A percentile compares a stretch with the other conserved stretches of the same genome.
Conservation (phyloP, 2,888 invertebrate genomes). For the Spodoptera exigua region DNA sequence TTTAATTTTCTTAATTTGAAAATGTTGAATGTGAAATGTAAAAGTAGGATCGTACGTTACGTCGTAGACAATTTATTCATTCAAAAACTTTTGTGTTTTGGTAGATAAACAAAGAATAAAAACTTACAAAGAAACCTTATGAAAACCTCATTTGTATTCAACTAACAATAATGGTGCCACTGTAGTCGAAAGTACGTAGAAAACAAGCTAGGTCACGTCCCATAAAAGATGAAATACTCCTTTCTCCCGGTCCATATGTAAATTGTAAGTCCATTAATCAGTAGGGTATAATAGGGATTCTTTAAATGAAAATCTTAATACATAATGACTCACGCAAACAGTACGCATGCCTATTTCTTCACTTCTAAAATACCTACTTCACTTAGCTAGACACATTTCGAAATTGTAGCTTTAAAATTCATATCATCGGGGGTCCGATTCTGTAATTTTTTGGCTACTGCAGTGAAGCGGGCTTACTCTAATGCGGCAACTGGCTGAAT, state of each 20-base stretch:
- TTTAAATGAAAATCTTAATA: slow-evolving; percentile 35
- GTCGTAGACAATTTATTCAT: slow-evolving; percentile 40
- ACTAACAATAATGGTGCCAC: slow-evolving; percentile 48
- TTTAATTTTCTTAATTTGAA: slow-evolving; percentile 60
- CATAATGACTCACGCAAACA: slow-evolving; percentile 34
- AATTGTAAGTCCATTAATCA: slow-evolving; percentile 41
- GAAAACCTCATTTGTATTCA: slow-evolving; percentile 44
- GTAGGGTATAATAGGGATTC: slow-evolving; percentile 29
- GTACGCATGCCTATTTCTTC: slow-evolving; percentile 50
- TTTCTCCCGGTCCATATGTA: slow-evolving; percentile 24
- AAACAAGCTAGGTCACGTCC: slow-evolving; percentile 32
- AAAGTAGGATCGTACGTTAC: slow-evolving; percentile 48
- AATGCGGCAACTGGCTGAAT: slow-evolving; percentile 7
- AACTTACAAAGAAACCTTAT: slow-evolving; percentile 12
- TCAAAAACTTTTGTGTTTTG: slow-evolving; percentile 16
- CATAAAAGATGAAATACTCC: slow-evolving; percentile 22
- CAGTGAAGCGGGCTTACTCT: slow-evolving; percentile 2
- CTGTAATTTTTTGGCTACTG: slow-evolving; percentile 56
- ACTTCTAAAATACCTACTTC: slow-evolving; percentile 50
- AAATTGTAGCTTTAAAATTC: slow-evolving; percentile 82
- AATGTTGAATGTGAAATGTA: slow-evolving; percentile 67
- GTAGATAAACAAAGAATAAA: slow-evolving; percentile 27
- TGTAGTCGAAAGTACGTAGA: slow-evolving; percentile 34
- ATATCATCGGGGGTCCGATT: slow-evolving; percentile 67
- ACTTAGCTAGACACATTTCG: slow-evolving; percentile 78